These are phyloP conservation scores for Lepidurus apus DNA, from an alignment of 1,140 invertebrate species.

Conservation along the genomic window DNA sequence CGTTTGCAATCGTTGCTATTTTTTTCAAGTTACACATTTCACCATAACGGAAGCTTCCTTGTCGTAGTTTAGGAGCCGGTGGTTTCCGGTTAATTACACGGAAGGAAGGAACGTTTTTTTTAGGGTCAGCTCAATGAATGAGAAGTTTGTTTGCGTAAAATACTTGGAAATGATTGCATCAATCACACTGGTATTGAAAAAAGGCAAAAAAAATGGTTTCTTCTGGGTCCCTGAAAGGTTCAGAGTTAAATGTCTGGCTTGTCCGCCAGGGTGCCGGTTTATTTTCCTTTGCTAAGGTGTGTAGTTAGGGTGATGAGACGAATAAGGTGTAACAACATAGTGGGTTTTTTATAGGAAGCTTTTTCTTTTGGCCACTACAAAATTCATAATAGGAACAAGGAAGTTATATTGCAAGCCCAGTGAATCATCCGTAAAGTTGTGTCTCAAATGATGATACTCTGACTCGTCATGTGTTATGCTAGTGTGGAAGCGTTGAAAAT, in stretches of 20 bases:
- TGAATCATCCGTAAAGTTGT: no score
- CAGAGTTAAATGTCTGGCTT: neutral
- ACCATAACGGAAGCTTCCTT: constrained; percentile 42
- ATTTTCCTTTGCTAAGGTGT: no score
- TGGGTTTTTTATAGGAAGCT: no score
- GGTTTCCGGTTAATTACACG: neutral
- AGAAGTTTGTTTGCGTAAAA: neutral
- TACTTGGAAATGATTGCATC: neutral
- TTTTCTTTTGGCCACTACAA: no score
- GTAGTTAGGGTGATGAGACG: no score
- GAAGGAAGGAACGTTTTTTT: neutral
- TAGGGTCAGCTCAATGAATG: neutral
- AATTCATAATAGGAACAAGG: no score
- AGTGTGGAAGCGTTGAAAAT: no score
- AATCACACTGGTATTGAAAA: neutral
- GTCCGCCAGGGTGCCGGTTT: no score
- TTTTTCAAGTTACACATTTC: constrained; percentile 63
- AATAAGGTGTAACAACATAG: no score
- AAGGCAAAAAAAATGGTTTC: neutral
- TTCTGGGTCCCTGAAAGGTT: neutral
- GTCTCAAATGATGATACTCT: no score
- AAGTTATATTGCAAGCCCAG: no score
- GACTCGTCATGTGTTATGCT: no score
- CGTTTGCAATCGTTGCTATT: constrained; percentile 88
- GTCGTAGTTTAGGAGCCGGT: constrained; percentile 25